phyloP scores from a whole-genome alignment of 64 coral and sea anemone genomes.

The Acropora yongei region DNA sequence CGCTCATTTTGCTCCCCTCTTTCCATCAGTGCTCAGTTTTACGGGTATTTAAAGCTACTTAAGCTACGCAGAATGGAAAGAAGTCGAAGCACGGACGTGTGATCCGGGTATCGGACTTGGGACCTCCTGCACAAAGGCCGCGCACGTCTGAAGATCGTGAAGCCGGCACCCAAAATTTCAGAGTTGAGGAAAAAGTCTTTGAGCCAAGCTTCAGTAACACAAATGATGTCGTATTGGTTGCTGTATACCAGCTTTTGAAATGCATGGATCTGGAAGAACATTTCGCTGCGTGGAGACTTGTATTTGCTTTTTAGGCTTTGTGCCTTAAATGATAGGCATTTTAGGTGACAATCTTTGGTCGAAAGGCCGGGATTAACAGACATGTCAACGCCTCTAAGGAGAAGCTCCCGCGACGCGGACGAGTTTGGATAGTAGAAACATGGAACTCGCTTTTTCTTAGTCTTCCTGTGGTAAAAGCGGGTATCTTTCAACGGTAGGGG shows the following conservation, averaged over 20 bases:
- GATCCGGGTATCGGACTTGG: too few species aligned
- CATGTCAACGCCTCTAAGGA: slow-evolving; percentile 8
- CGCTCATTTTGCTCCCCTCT: too few species aligned
- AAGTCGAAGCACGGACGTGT: too few species aligned
- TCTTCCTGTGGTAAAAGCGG: slow-evolving; percentile 37
- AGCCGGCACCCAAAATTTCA: slow-evolving; percentile 22
- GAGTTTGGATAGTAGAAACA: slow-evolving; percentile 46
- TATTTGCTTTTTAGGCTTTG: too few species aligned
- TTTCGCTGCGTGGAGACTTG: too few species aligned
- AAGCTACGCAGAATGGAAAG: too few species aligned
- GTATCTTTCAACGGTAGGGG: neutral
- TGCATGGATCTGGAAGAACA: too few species aligned
- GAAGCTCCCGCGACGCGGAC: slow-evolving; percentile 5
- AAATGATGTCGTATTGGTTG: slow-evolving; percentile 14
- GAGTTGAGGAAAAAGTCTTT: slow-evolving; percentile 3
- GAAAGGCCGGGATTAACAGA: neutral
- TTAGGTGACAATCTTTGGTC: neutral
- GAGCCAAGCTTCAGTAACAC: slow-evolving; percentile 39
- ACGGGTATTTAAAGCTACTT: too few species aligned
- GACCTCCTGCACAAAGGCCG: too few species aligned
- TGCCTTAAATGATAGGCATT: too few species aligned
- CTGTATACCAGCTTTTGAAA: too few species aligned
- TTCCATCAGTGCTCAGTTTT: too few species aligned
- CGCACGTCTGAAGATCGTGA: slow-evolving; percentile 14
- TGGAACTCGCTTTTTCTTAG: neutral